phyloP scores from a whole-genome alignment of 2,888 invertebrate genomes.

The Pheosia gnoma region DNA sequence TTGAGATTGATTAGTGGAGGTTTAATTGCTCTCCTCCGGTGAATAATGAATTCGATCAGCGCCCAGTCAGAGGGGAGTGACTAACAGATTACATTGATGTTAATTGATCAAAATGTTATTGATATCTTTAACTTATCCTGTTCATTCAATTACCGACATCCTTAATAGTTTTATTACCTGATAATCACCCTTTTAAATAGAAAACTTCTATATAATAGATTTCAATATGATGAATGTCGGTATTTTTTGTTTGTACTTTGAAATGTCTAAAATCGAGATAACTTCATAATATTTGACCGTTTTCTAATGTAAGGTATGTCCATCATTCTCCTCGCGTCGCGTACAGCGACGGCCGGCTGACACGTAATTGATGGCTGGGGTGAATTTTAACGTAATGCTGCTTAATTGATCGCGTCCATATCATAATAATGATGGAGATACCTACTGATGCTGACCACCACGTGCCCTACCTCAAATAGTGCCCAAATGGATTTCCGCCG shows the following conservation, averaged over 20 bases:
- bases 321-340: conserved; percentile 45
- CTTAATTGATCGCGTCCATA: conserved; percentile 78
- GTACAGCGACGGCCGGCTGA: conserved; percentile 49
- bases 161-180: too few relatives aligned
- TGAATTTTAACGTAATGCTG: conserved; percentile 75
- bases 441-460: conserved; percentile 46
- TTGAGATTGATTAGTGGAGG: conserved; percentile 84
- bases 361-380: conserved; percentile 71
- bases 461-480: conserved; percentile 53
- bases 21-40: conserved; percentile 82
- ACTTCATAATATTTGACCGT: too few relatives aligned
- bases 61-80: conserved; percentile 65
- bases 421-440: conserved; percentile 65
- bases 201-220: too few relatives aligned
- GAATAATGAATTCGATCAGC: conserved; percentile 83
- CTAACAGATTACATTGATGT: conserved; percentile 65
- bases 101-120: conserved; percentile 60
- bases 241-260: too few relatives aligned
- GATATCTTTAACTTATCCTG: conserved; percentile 27
- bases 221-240: too few relatives aligned
- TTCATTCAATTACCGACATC: neutral
- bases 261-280: too few relatives aligned
- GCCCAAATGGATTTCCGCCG: conserved; percentile 63
- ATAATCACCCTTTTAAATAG: too few relatives aligned
- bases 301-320: conserved; percentile 45